phyloP scores from a whole-genome alignment of 2,797 vertebrate genomes.

The Bufotes viridis region DNA sequence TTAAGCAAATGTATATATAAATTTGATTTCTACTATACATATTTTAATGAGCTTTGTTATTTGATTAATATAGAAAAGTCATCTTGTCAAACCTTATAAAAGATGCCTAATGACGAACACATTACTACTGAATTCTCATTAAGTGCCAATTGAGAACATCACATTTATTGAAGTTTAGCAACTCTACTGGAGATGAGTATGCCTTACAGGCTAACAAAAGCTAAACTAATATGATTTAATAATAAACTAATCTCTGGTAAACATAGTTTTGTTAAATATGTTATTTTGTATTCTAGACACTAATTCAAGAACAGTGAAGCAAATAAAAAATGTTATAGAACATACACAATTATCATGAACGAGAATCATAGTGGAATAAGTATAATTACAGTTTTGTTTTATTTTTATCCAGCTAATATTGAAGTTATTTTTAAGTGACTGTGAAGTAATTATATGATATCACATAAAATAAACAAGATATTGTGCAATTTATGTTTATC shows the following conservation, averaged over 20 bases:
- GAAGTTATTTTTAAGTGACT: slow-evolving; percentile 19
- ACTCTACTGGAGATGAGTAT: slow-evolving; percentile 28
- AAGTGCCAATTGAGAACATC: slow-evolving; percentile 44
- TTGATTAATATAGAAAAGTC: slow-evolving; percentile 47
- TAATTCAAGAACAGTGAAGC: slow-evolving; percentile 37
- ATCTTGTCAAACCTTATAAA: slow-evolving; percentile 24
- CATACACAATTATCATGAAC: slow-evolving; percentile 21
- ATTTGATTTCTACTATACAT: slow-evolving; percentile 21
- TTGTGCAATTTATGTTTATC: not conserved
- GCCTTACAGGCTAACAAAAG: slow-evolving; percentile 44
- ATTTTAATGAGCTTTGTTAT: slow-evolving; percentile 47
- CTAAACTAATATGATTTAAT: slow-evolving; percentile 53
- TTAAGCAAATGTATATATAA: slow-evolving; percentile 6
- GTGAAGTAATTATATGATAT: not conserved
- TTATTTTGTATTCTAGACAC: slow-evolving; percentile 43
- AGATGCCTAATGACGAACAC: slow-evolving; percentile 8
- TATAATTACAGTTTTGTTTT: slow-evolving; percentile 37
- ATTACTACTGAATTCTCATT: slow-evolving; percentile 45
- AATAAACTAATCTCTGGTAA: slow-evolving; percentile 53
- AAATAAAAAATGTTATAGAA: not conserved
- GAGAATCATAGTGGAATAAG: slow-evolving; percentile 12
- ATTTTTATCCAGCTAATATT: slow-evolving; percentile 25
- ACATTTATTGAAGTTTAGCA: slow-evolving; percentile 52
- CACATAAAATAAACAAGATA: not conserved
- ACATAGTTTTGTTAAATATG: slow-evolving; percentile 49